These are phyloP conservation scores for Ptychoptera contaminata DNA, from an alignment of 2,888 invertebrate genomes.

Conservation along the genomic window DNA sequence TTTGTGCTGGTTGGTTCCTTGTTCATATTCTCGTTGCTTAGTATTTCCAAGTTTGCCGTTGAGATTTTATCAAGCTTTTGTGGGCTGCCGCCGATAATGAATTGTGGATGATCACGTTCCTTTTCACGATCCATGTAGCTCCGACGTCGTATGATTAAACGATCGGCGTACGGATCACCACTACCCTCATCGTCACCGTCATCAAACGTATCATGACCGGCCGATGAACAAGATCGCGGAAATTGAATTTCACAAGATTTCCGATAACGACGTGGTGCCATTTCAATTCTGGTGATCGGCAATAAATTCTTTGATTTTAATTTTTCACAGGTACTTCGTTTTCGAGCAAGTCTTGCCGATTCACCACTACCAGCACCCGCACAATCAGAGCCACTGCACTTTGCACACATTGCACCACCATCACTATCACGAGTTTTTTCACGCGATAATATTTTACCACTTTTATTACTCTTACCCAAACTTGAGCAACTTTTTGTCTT, in stretches of 20 bases:
- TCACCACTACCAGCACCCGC: slow-evolving; percentile 7
- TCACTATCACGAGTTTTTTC: slow-evolving; percentile 2
- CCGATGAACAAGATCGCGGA: not conserved
- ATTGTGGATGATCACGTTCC: too few species aligned
- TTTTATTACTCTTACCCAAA: not conserved
- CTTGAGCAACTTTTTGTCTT: not conserved
- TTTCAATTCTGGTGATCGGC: slow-evolving; percentile 8
- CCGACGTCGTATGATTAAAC: too few species aligned
- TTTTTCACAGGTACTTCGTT: slow-evolving; percentile 14
- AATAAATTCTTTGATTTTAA: slow-evolving; percentile 12
- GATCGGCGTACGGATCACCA: too few species aligned
- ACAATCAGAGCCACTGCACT: not conserved
- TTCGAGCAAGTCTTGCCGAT: slow-evolving; percentile 11
- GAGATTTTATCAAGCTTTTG: too few species aligned
- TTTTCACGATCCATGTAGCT: too few species aligned
- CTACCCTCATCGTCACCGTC: not conserved
- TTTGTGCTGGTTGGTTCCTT: too few species aligned
- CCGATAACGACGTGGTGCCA: slow-evolving; percentile 4
- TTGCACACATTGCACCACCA: slow-evolving; percentile 2
- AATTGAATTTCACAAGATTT: too few species aligned
- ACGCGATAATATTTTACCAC: not conserved
- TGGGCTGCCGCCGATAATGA: too few species aligned
- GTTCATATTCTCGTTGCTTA: too few species aligned
- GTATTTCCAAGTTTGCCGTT: too few species aligned
- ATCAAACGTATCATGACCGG: not conserved